phyloP scores from a whole-genome alignment of 1,140 invertebrate genomes.

The Maconellicoccus hirsutus region DNA sequence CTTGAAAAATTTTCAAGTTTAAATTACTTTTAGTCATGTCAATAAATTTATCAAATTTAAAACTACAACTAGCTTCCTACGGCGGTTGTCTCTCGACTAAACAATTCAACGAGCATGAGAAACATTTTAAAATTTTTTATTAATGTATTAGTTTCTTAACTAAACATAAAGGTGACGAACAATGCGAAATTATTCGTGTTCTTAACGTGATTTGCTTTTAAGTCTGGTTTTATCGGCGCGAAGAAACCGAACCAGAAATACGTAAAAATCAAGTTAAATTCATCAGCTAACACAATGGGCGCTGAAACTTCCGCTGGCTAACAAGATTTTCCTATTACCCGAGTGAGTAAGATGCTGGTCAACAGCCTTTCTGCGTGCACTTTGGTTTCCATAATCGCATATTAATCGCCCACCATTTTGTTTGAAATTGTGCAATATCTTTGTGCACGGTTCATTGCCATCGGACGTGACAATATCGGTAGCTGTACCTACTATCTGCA shows the following conservation, averaged over 20 bases:
- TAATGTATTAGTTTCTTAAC: not conserved
- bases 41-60: conserved; percentile 1
- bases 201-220: conserved; percentile 3
- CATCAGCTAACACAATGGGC: conserved; percentile 15
- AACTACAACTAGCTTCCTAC: not conserved
- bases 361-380: conserved; percentile 4
- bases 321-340: conserved; percentile 16
- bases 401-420: not conserved
- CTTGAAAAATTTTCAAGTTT: not conserved
- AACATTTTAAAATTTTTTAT: not conserved
- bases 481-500: no score
- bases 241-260: not conserved
- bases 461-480: no score
- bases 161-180: not conserved
- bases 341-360: conserved; percentile 15
- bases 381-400: not conserved
- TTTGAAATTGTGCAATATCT: not conserved
- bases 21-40: not conserved
- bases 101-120: not conserved
- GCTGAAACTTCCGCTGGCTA: conserved; percentile 17
- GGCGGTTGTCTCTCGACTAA: not conserved
- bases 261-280: not conserved
- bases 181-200: conserved; percentile 2
- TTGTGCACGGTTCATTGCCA: no score
- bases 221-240: not conserved